These are phyloP conservation scores for Julus scandinavius DNA, from an alignment of 2,888 invertebrate genomes.

Conservation along the genomic window DNA sequence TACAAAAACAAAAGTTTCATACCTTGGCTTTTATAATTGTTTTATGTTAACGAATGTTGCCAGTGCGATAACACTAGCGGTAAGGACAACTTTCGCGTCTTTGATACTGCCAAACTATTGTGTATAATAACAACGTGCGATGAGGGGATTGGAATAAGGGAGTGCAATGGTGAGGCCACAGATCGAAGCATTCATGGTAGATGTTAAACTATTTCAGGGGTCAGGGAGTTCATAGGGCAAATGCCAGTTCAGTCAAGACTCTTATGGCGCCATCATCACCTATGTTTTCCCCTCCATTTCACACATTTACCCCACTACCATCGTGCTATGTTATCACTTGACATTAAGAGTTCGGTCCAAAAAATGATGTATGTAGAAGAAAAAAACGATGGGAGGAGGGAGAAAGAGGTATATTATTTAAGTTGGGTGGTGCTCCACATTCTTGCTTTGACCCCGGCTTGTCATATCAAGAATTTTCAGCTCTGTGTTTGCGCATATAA, in stretches of 20 bases:
- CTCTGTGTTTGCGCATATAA: constrained; percentile 46
- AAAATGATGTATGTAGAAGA: neutral
- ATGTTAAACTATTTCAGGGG: neutral
- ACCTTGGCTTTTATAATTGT: neutral
- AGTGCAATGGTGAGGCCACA: neutral
- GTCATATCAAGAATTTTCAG: constrained; percentile 35
- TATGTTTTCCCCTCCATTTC: neutral
- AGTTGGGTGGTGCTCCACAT: constrained; percentile 53
- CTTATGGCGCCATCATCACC: constrained; percentile 44
- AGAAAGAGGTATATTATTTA: constrained; percentile 42
- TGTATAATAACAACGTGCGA: neutral
- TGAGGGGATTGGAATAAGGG: neutral
- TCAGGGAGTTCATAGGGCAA: constrained; percentile 31
- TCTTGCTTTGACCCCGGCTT: constrained; percentile 52
- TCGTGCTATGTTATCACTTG: neutral
- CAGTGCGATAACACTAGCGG: neutral
- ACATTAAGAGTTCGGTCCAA: neutral
- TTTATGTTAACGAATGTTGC: neutral
- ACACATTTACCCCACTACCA: neutral
- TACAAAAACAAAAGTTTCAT: neutral
- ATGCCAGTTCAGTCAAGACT: neutral
- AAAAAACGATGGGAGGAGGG: neutral
- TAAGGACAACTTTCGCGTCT: neutral
- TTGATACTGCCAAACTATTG: neutral
- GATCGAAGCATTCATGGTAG: neutral